These are phyloP conservation scores for Watsonalla binaria DNA, from an alignment of 2,888 invertebrate species.

Conservation along the genomic window DNA sequence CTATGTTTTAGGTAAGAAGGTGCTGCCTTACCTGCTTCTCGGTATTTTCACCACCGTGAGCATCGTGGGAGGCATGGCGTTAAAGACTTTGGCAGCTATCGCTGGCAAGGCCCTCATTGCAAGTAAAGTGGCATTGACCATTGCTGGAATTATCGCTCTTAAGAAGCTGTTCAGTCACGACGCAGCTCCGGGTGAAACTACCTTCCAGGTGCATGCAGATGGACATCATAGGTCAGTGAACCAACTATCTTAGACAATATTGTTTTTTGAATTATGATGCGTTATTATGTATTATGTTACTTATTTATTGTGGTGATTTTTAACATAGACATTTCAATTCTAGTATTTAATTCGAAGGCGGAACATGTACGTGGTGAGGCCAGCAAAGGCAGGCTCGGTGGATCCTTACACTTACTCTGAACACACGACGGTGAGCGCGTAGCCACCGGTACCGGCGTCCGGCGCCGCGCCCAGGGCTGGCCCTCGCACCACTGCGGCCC, in stretches of 20 bases:
- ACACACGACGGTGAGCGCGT: conserved; percentile 52
- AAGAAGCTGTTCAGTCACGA: conserved; percentile 86
- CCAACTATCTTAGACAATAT: too few species aligned
- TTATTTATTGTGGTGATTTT: conserved; percentile 4
- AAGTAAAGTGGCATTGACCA: conserved; percentile 85
- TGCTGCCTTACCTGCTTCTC: conserved; percentile 78
- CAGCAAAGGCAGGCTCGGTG: conserved; percentile 71
- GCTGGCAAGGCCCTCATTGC: conserved; percentile 85
- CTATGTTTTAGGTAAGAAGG: conserved; percentile 69
- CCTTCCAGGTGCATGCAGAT: conserved; percentile 84
- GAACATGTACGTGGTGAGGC: conserved; percentile 80
- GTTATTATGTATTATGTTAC: not conserved
- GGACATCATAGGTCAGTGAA: conserved; percentile 79
- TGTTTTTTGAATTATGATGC: not conserved
- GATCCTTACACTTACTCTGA: conserved; percentile 81
- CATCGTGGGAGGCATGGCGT: conserved; percentile 82
- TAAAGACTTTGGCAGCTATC: conserved; percentile 84
- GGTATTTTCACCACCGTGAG: conserved; percentile 82
- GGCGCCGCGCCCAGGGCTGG: not conserved
- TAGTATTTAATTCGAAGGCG: conserved; percentile 80
- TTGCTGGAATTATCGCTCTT: conserved; percentile 84
- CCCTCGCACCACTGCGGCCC: not conserved
- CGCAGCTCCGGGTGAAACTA: conserved; percentile 78
- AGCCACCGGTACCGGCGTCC: conserved; percentile 23
- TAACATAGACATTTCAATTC: conserved; percentile 65